Conservation (phyloP, 2,888 invertebrate species). For the Dryococelus australis region DNA sequence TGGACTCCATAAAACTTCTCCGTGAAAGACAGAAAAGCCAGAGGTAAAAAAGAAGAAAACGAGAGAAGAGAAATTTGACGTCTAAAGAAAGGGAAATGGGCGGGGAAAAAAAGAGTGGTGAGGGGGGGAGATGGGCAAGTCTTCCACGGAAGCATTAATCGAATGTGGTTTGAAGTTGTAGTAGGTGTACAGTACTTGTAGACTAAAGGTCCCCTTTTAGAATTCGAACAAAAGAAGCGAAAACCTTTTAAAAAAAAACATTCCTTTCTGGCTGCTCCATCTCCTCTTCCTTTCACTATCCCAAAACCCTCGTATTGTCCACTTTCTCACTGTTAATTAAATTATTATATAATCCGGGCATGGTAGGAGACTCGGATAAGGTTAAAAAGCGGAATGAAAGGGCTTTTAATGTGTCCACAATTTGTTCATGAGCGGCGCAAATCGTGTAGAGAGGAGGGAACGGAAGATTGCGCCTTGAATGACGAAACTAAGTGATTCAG, state of each 20-base stretch:
- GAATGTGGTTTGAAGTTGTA: conserved; percentile 4
- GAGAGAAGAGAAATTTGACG: background rate
- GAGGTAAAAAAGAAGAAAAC: background rate
- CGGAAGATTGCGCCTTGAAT: background rate
- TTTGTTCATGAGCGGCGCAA: background rate
- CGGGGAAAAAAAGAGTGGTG: background rate
- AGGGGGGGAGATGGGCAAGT: background rate
- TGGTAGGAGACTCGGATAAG: background rate
- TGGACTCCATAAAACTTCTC: conserved; percentile 16
- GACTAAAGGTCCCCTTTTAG: background rate
- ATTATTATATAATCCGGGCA: background rate
- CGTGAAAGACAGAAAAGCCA: conserved; percentile 4
- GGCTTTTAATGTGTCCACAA: background rate
- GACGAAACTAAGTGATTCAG: background rate
- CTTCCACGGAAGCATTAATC: background rate
- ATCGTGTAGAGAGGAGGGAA: background rate
- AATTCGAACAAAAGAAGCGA: background rate
- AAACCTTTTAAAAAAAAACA: background rate
- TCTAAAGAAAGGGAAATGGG: background rate
- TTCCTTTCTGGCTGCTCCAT: background rate
- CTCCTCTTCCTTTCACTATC: background rate
- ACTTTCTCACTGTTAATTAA: background rate
- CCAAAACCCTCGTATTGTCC: background rate
- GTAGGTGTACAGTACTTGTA: conserved; percentile 16
- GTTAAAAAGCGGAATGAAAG: background rate